A percentile compares a stretch with the other conserved stretches of the same genome.
phyloP scores from a whole-genome alignment of 2,888 invertebrate species.

The Caradrina kadenii region DNA sequence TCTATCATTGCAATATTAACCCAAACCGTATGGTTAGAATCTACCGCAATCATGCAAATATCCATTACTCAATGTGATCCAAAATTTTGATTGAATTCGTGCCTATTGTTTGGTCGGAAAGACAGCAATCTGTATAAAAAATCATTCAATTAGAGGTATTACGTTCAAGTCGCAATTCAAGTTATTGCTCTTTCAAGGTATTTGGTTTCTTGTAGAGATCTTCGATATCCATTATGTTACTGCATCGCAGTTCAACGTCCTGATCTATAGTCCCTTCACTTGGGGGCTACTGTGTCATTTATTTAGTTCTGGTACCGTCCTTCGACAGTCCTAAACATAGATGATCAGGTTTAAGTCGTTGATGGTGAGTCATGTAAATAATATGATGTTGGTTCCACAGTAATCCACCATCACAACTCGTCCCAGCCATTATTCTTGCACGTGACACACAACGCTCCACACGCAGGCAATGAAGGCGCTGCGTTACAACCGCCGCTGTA shows the following conservation, averaged over 20 bases:
- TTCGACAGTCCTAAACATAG: neutral
- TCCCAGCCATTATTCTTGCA: slow-evolving; percentile 94
- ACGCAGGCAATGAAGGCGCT: slow-evolving; percentile 94
- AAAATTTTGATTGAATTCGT: slow-evolving; percentile 20
- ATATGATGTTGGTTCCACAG: slow-evolving; percentile 67
- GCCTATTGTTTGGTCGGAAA: slow-evolving; percentile 22
- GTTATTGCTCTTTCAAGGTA: neutral
- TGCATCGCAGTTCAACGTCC: slow-evolving; percentile 1
- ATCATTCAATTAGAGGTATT: neutral
- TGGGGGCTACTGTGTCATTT: neutral
- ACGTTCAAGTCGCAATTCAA: slow-evolving; percentile 3
- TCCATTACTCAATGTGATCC: slow-evolving; percentile 26
- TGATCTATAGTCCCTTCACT: slow-evolving; percentile 21
- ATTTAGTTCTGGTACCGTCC: neutral
- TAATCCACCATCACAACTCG: slow-evolving; percentile 91
- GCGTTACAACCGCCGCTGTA: slow-evolving; percentile 94
- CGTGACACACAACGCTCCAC: slow-evolving; percentile 95
- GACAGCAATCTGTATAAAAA: neutral
- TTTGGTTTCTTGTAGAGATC: slow-evolving; percentile 7
- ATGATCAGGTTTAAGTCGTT: neutral
- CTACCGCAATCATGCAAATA: slow-evolving; percentile 32
- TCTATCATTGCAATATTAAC: slow-evolving; percentile 23
- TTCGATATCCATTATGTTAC: neutral
- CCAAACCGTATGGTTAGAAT: slow-evolving; percentile 8
- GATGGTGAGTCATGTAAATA: neutral